These are phyloP conservation scores for Marronus borbonicus DNA, from an alignment of 2,888 invertebrate species.

Conservation along the genomic window DNA sequence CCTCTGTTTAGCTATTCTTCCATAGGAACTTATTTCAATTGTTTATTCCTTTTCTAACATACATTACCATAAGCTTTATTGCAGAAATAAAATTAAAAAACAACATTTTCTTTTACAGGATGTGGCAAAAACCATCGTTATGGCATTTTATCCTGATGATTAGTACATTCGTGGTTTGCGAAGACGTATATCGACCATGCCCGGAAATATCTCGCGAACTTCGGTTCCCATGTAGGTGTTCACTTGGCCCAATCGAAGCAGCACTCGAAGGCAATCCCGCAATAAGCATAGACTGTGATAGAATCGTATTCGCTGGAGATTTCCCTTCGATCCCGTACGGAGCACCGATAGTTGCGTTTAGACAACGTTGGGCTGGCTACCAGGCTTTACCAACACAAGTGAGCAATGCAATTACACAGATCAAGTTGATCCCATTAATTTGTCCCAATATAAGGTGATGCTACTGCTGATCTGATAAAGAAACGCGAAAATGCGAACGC, in stretches of 20 bases:
- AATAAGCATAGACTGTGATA: conserved; percentile 87
- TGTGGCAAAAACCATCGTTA: conserved; percentile 11
- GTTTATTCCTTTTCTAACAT: too few relatives aligned
- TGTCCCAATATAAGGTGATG: conserved; percentile 49
- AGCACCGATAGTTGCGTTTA: conserved; percentile 85
- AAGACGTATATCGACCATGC: conserved; percentile 74
- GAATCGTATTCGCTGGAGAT: conserved; percentile 85
- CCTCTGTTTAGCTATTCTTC: too few relatives aligned
- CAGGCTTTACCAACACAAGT: conserved; percentile 87
- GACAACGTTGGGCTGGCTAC: conserved; percentile 85
- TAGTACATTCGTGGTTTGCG: conserved; percentile 8
- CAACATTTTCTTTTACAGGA: not conserved
- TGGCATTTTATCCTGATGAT: conserved; percentile 8
- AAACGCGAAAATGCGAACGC: too few relatives aligned
- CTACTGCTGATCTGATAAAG: too few relatives aligned
- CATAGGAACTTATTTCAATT: too few relatives aligned
- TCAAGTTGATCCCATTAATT: not conserved
- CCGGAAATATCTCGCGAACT: conserved; percentile 84
- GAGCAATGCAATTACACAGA: conserved; percentile 35
- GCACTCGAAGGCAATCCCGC: conserved; percentile 69
- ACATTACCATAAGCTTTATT: too few relatives aligned
- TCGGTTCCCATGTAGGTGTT: conserved; percentile 81
- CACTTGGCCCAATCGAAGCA: conserved; percentile 71
- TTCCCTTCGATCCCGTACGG: conserved; percentile 84
- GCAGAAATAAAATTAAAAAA: not conserved